phyloP scores from a whole-genome alignment of 2,888 invertebrate species.

The Neoaliturus tenellus region DNA sequence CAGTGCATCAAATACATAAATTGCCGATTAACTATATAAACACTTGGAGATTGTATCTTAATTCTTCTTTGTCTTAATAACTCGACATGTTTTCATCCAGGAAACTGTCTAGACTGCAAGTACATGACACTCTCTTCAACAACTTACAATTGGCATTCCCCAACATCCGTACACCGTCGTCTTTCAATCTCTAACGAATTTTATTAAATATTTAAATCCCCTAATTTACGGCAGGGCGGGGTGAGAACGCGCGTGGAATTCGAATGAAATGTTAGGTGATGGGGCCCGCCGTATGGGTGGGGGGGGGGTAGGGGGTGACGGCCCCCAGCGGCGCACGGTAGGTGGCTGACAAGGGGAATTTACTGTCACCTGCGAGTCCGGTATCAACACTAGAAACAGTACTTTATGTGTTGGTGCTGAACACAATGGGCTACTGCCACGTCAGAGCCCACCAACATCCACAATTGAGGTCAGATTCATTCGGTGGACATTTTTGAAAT shows the following conservation, averaged over 20 bases:
- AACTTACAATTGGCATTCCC: too few relatives aligned
- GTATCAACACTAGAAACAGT: constrained; percentile 55
- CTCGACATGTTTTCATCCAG: too few relatives aligned
- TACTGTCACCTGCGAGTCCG: constrained; percentile 46
- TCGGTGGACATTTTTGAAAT: too few relatives aligned
- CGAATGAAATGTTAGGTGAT: constrained; percentile 28
- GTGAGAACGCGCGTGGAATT: constrained; percentile 39
- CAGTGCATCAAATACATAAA: too few relatives aligned
- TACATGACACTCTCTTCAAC: not conserved
- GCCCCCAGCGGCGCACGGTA: constrained; percentile 28
- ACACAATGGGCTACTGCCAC: constrained; percentile 33
- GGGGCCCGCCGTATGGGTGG: not conserved
- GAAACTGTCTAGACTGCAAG: not conserved
- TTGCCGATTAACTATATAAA: too few relatives aligned
- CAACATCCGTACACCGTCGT: too few relatives aligned
- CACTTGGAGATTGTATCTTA: too few relatives aligned
- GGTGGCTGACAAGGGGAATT: constrained; percentile 51
- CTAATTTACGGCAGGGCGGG: constrained; percentile 18
- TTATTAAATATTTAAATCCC: constrained; percentile 48
- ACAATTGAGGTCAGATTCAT: too few relatives aligned
- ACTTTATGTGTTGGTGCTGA: constrained; percentile 45
- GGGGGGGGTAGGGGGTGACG: not conserved
- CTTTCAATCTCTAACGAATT: constrained; percentile 10
- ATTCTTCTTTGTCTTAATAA: too few relatives aligned
- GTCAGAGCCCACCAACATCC: too few relatives aligned